Evolutionary conservation across 2,113 vertebrate species (phyloP).

Genomic region (Phyllostomus discolor): DNA sequence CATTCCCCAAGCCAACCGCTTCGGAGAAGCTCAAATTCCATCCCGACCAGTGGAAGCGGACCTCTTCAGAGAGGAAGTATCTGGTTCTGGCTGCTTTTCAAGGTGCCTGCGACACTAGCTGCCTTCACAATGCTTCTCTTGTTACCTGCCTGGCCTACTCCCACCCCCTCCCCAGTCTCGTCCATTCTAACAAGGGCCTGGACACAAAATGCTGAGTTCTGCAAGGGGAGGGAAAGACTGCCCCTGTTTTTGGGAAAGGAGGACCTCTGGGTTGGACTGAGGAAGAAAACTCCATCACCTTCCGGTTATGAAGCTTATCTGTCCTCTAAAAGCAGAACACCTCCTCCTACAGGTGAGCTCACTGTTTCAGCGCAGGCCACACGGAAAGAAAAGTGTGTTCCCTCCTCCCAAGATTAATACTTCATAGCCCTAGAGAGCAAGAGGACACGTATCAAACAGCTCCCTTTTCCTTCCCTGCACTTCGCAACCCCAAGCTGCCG

Average conservation of each 20-base stretch:
- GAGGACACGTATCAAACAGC: accelerated
- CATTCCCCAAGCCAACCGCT: background rate
- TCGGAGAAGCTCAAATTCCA: background rate
- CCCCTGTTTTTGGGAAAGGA: background rate
- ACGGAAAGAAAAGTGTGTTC: background rate
- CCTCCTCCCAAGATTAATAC: background rate
- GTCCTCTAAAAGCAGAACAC: background rate
- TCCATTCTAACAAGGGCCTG: background rate
- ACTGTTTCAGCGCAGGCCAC: too few species aligned
- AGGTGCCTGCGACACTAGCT: background rate
- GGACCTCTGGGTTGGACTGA: background rate
- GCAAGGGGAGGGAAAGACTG: background rate
- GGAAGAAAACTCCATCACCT: background rate
- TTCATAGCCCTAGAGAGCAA: background rate
- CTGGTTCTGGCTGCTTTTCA: background rate
- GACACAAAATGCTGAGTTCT: background rate
- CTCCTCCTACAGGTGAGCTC: background rate
- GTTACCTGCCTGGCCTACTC: background rate
- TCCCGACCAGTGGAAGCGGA: background rate
- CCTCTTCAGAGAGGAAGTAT: background rate
- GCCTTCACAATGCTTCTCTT: background rate
- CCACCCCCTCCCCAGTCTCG: background rate
- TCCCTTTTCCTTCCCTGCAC: background rate
- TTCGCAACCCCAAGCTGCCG: background rate
- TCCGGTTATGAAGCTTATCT: background rate